Evolutionary conservation across 2,113 vertebrate species (phyloP).

Genomic region (Zapus hudsonius): DNA sequence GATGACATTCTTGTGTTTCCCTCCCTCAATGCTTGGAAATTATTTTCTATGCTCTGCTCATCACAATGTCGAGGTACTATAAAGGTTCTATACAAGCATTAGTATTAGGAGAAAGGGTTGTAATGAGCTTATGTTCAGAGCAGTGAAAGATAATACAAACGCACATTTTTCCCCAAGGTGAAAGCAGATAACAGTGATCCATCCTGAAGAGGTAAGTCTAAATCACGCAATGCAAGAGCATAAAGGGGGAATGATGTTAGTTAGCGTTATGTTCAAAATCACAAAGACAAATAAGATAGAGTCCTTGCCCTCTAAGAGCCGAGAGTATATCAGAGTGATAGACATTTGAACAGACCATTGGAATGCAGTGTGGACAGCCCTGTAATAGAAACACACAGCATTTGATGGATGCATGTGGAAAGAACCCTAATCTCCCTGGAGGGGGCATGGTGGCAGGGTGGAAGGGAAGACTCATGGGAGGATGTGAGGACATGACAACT

Average conservation of each 20-base stretch:
- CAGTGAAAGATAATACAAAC: constrained; percentile 1
- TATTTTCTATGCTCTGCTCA: neutral
- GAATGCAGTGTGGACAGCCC: neutral
- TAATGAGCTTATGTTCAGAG: neutral
- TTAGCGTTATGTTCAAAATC: neutral
- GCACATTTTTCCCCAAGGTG: neutral
- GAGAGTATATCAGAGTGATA: neutral
- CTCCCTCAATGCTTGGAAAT: neutral
- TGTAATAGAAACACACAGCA: neutral
- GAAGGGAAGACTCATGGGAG: neutral
- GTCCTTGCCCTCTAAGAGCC: neutral
- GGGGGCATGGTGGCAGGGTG: neutral
- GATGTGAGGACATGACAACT: constrained; percentile 28
- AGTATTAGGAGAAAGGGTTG: neutral
- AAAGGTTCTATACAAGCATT: neutral
- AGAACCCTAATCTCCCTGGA: neutral
- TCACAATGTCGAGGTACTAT: neutral
- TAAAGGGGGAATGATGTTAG: neutral
- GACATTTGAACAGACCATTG: constrained; percentile 2
- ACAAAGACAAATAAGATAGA: constrained; percentile 1
- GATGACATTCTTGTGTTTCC: neutral
- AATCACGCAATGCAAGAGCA: neutral
- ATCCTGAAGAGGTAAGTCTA: neutral
- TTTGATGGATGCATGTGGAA: neutral
- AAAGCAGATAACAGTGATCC: neutral